These are phyloP conservation scores for Eupeodes latifasciatus DNA, from an alignment of 2,888 invertebrate species.

Conservation along the genomic window DNA sequence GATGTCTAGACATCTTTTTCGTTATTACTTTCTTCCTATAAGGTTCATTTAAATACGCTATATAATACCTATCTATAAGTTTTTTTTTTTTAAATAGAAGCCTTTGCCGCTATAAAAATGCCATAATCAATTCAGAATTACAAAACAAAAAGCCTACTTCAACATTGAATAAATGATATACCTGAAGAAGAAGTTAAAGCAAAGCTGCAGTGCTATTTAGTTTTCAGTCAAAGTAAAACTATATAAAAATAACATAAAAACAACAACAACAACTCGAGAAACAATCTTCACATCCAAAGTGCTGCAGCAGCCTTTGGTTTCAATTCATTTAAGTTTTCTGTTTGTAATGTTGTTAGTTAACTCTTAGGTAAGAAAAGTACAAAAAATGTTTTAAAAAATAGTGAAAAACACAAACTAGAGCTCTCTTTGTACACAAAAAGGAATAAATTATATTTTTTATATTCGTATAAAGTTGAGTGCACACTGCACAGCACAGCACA, in stretches of 20 bases:
- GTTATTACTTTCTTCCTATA: not conserved
- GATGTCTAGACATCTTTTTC: constrained; percentile 8
- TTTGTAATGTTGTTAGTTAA: constrained; percentile 65
- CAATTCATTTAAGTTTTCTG: constrained; percentile 32
- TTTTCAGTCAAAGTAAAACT: constrained; percentile 12
- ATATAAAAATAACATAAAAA: not conserved
- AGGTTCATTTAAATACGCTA: not conserved
- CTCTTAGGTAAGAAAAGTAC: constrained; percentile 41
- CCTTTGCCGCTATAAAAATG: constrained; percentile 8
- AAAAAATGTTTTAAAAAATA: constrained; percentile 13
- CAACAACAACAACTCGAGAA: constrained; percentile 10
- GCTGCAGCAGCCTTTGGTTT: constrained; percentile 44
- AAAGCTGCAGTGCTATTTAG: not conserved
- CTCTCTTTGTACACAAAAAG: constrained; percentile 59
- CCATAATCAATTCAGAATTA: constrained; percentile 33
- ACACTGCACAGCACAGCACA: not conserved
- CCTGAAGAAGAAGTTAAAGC: not conserved
- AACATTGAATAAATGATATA: constrained; percentile 8
- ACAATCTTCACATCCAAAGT: constrained; percentile 20
- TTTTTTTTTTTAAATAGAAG: not conserved
- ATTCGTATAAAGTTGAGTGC: constrained; percentile 23
- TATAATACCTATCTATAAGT: not conserved
- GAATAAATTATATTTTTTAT: constrained; percentile 59
- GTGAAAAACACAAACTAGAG: constrained; percentile 41
- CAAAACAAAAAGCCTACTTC: constrained; percentile 6